phyloP scores from a whole-genome alignment of 2,797 vertebrate genomes.

The Enteromius radiatus region DNA sequence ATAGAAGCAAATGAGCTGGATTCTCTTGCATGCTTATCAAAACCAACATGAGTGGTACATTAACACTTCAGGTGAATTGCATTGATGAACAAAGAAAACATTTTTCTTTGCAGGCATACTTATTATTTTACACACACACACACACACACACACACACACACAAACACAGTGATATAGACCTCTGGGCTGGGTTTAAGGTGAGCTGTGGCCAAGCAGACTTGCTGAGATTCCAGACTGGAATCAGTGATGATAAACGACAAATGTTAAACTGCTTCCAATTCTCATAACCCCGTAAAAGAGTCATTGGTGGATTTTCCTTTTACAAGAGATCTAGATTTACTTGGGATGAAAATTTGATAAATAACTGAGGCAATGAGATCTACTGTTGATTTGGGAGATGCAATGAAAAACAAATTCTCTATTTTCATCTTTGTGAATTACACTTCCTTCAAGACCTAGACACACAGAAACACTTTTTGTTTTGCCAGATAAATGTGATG shows the following conservation, averaged over 20 bases:
- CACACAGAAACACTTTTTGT: background rate
- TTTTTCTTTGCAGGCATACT: slow-evolving; percentile 9
- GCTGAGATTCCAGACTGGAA: slow-evolving; percentile 64
- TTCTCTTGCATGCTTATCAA: background rate
- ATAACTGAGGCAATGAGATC: slow-evolving; percentile 36
- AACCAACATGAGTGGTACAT: background rate
- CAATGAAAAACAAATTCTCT: slow-evolving; percentile 29
- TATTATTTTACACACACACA: slow-evolving; percentile 19
- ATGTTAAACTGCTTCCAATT: slow-evolving; percentile 57
- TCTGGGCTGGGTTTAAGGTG: slow-evolving; percentile 41
- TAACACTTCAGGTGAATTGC: slow-evolving; percentile 4
- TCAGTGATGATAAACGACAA: slow-evolving; percentile 70
- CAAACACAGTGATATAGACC: slow-evolving; percentile 25
- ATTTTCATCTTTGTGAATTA: slow-evolving; percentile 32
- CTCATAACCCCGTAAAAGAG: slow-evolving; percentile 50
- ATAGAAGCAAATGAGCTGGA: slow-evolving; percentile 6
- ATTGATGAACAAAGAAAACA: background rate
- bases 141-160: background rate
- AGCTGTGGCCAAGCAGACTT: slow-evolving; percentile 60
- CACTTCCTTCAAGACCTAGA: background rate
- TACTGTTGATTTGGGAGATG: slow-evolving; percentile 50
- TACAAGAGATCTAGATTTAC: slow-evolving; percentile 61
- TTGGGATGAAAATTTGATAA: slow-evolving; percentile 53
- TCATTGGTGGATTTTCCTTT: slow-evolving; percentile 58
- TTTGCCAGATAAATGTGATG: background rate